phyloP scores from a whole-genome alignment of 2,888 invertebrate species.

The Tipula vernalis region DNA sequence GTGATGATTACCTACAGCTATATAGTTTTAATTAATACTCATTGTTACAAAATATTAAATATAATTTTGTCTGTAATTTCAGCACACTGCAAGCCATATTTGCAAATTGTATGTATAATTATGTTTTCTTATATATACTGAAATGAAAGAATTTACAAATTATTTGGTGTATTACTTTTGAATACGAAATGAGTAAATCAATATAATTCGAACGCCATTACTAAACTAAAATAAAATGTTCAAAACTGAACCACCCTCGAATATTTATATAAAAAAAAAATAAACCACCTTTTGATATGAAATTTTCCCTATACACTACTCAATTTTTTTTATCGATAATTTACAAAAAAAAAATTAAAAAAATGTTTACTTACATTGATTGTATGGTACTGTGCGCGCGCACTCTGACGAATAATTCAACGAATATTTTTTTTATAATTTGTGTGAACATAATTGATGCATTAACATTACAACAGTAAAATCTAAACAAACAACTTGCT shows the following conservation, averaged over 20 bases:
- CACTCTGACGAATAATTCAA: background rate
- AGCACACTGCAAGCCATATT: background rate
- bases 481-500: background rate
- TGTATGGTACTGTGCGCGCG: background rate
- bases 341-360: background rate
- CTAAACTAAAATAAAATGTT: background rate
- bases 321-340: background rate
- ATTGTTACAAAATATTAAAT: background rate
- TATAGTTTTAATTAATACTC: background rate
- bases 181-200: background rate
- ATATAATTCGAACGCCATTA: background rate
- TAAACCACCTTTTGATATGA: background rate
- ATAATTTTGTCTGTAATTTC: background rate
- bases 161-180: background rate
- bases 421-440: background rate
- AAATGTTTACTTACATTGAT: background rate
- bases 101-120: background rate
- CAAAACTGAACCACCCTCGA: background rate
- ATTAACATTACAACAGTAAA: background rate
- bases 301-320: background rate
- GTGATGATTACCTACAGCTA: background rate
- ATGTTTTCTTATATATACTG: background rate
- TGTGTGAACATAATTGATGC: background rate
- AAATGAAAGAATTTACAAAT: background rate
- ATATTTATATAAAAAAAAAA: background rate